A percentile compares a stretch with the other conserved stretches of the same genome.
These are phyloP conservation scores for Mesembrinibis cayennensis DNA, from an alignment of 2,113 vertebrate genomes.

Conservation along the genomic window DNA sequence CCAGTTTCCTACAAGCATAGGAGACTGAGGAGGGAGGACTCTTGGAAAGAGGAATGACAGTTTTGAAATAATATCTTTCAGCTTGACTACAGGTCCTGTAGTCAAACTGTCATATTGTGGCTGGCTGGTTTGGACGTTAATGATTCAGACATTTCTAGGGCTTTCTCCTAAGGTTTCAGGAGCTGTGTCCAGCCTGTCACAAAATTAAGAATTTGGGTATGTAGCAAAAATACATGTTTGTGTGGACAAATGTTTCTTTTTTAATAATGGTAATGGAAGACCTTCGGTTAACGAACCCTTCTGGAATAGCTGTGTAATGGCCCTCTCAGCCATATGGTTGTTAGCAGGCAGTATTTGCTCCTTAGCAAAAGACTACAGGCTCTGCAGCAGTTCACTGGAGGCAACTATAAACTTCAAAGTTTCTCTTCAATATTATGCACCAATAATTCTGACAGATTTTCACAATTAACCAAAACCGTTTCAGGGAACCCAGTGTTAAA, in stretches of 20 bases:
- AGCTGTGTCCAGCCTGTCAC: background rate
- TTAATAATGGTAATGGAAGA: background rate
- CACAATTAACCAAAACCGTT: background rate
- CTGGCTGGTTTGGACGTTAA: background rate
- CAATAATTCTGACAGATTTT: background rate
- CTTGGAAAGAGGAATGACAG: background rate
- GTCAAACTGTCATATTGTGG: background rate
- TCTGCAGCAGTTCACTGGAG: background rate
- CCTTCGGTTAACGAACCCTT: background rate
- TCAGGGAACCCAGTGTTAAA: background rate
- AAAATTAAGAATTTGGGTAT: background rate
- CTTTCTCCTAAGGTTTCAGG: background rate
- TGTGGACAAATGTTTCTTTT: background rate
- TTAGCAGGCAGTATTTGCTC: background rate
- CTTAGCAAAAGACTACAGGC: background rate
- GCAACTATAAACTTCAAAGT: background rate
- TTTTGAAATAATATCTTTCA: background rate
- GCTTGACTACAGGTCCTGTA: background rate
- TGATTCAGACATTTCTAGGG: background rate
- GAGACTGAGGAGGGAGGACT: background rate
- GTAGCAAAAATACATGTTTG: background rate
- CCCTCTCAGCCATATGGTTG: background rate
- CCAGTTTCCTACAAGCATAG: background rate
- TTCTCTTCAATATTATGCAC: background rate
- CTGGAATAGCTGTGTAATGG: background rate